These are phyloP conservation scores for Sipha maydis DNA, from an alignment of 2,888 invertebrate species.

Conservation along the genomic window DNA sequence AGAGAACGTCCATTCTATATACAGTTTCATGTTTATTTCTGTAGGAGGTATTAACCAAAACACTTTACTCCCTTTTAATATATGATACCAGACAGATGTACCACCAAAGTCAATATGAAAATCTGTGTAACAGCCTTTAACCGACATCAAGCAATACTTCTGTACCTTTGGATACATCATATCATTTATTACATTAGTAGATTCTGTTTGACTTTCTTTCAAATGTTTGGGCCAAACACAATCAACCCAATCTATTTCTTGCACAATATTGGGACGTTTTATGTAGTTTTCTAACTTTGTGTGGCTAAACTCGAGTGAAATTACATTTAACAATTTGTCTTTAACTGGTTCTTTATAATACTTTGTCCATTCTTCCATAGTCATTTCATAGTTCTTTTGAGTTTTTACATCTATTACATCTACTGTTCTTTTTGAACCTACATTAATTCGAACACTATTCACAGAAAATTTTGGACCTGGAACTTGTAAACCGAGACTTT, in stretches of 20 bases:
- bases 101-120: constrained; percentile 97
- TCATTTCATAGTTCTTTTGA: constrained; percentile 97
- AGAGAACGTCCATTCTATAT: constrained; percentile 95
- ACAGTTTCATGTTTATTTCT: constrained; percentile 88
- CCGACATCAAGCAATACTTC: constrained; percentile 92
- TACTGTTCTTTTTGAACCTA: constrained; percentile 85
- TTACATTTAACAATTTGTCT: constrained; percentile 89
- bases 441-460: constrained; percentile 94
- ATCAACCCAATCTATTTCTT: constrained; percentile 98
- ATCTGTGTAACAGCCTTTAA: constrained; percentile 90
- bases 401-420: constrained; percentile 99
- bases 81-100: constrained; percentile 96
- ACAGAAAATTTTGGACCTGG: constrained; percentile 91
- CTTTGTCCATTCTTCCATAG: constrained; percentile 93
- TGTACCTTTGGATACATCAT: constrained; percentile 97
- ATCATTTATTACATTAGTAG: constrained; percentile 91
- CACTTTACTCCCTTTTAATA: constrained; percentile 85
- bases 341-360: constrained; percentile 74
- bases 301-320: constrained; percentile 96
- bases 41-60: constrained; percentile 99
- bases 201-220: constrained; percentile 92
- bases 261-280: constrained; percentile 90
- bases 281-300: constrained; percentile 94
- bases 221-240: constrained; percentile 95
- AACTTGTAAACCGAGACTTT: constrained; percentile 87